Conservation (phyloP, 1,140 invertebrate genomes). For the Dendrolimus punctatus region DNA sequence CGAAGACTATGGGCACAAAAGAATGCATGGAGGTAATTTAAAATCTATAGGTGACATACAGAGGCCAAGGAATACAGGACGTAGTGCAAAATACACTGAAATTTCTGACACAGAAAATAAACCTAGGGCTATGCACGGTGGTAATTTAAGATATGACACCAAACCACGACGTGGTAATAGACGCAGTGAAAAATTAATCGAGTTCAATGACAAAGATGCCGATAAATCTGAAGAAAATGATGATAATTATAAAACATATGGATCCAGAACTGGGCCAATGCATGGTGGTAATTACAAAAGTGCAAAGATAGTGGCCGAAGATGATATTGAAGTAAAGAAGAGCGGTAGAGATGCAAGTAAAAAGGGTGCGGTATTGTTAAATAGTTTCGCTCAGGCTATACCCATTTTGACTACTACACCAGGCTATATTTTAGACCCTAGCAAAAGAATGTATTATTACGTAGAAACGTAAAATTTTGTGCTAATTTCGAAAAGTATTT, state of each 20-base stretch:
- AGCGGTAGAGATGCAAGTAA: slow-evolving; percentile 11
- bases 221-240: slow-evolving; percentile 16
- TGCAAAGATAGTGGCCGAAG: slow-evolving; percentile 31
- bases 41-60: slow-evolving; percentile 22
- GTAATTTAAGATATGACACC: slow-evolving; percentile 31
- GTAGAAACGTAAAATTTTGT: slow-evolving; percentile 38
- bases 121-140: slow-evolving; percentile 27
- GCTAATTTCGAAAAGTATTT: too few relatives aligned
- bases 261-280: slow-evolving; percentile 24
- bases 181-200: slow-evolving; percentile 44
- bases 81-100: slow-evolving; percentile 34
- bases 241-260: slow-evolving; percentile 18
- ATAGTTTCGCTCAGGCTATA: slow-evolving; percentile 41
- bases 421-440: slow-evolving; percentile 53
- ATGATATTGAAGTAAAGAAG: slow-evolving; percentile 14
- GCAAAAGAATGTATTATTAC: slow-evolving; percentile 64
- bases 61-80: slow-evolving; percentile 16
- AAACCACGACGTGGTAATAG: slow-evolving; percentile 13
- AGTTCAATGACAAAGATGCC: slow-evolving; percentile 30
- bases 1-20: slow-evolving; percentile 15
- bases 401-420: slow-evolving; percentile 46
- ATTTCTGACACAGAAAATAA: slow-evolving; percentile 21
- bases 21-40: slow-evolving; percentile 27
- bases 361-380: slow-evolving; percentile 39
- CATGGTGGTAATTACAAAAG: slow-evolving; percentile 58